These are phyloP conservation scores for Torymus aiolomorphi DNA, from an alignment of 2,888 invertebrate genomes.

Conservation along the genomic window DNA sequence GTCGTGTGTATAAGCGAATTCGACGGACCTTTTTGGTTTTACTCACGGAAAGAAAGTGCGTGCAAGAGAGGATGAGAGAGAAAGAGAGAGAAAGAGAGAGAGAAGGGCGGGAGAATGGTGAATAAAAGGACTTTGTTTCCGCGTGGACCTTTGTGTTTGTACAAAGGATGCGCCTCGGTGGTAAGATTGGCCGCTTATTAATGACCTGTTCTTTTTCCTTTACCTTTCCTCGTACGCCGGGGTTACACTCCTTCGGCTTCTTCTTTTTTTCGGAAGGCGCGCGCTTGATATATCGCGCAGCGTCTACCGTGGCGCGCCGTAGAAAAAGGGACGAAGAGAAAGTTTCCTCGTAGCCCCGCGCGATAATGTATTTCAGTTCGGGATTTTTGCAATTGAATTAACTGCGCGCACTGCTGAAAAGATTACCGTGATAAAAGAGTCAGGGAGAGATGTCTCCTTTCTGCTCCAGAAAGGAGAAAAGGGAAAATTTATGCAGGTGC, in stretches of 20 bases:
- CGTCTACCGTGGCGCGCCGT: background rate
- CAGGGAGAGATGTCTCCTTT: background rate
- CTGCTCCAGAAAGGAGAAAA: background rate
- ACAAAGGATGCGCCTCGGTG: constrained; percentile 40
- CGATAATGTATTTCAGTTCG: constrained; percentile 42
- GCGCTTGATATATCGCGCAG: constrained; percentile 34
- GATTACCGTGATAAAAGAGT: constrained; percentile 28
- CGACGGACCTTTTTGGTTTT: no score
- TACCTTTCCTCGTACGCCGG: background rate
- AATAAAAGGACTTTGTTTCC: constrained; percentile 44
- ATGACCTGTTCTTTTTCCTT: constrained; percentile 15
- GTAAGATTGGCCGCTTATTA: constrained; percentile 42
- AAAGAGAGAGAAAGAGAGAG: background rate
- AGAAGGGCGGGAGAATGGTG: constrained; percentile 17
- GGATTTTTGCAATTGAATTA: constrained; percentile 43
- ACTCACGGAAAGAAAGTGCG: no score
- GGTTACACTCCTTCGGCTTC: background rate
- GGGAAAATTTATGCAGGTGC: background rate
- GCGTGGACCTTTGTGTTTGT: constrained; percentile 20
- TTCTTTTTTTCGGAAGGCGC: constrained; percentile 17
- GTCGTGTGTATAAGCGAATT: background rate
- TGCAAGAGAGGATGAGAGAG: no score
- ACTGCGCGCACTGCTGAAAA: constrained; percentile 24
- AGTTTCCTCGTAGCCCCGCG: background rate
- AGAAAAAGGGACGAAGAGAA: background rate